These are phyloP conservation scores for Scelioninae gen. 1 DNA, from an alignment of 2,888 invertebrate genomes.

Conservation along the genomic window DNA sequence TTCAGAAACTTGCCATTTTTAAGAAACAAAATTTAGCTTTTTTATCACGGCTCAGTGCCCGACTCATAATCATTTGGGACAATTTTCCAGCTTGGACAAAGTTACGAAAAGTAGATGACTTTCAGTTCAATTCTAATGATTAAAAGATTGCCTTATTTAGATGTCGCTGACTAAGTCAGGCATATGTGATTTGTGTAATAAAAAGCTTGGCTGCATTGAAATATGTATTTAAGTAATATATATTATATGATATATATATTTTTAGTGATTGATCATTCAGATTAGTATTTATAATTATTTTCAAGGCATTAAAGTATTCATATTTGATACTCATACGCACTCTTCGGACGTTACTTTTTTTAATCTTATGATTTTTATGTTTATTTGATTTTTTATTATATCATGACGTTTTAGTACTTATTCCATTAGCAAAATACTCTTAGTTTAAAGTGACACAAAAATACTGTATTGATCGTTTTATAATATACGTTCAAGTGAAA, in stretches of 20 bases:
- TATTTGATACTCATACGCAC: slow-evolving; percentile 28
- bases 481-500: slow-evolving; percentile 59
- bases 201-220: slow-evolving; percentile 66
- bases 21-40: slow-evolving; percentile 14
- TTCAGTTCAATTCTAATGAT: slow-evolving; percentile 38
- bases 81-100: slow-evolving; percentile 33
- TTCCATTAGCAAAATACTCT: slow-evolving; percentile 59
- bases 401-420: slow-evolving; percentile 52
- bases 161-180: slow-evolving; percentile 58
- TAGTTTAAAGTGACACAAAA: slow-evolving; percentile 56
- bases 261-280: slow-evolving; percentile 48
- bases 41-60: background rate
- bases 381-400: slow-evolving; percentile 54
- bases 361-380: slow-evolving; percentile 47
- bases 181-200: slow-evolving; percentile 64
- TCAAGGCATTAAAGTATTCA: slow-evolving; percentile 21
- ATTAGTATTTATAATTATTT: slow-evolving; percentile 47
- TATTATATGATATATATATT: slow-evolving; percentile 42
- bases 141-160: slow-evolving; percentile 59
- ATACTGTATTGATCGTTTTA: slow-evolving; percentile 62
- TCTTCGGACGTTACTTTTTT: slow-evolving; percentile 38
- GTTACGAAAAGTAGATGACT: slow-evolving; percentile 38
- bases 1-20: slow-evolving; percentile 25
- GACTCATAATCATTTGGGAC: slow-evolving; percentile 13
- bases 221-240: slow-evolving; percentile 60